Evolutionary conservation across 2,797 vertebrate species (phyloP), one percentile per base, ranked within the genome.

Genomic region (Erpetoichthys calabaricus): DNA sequence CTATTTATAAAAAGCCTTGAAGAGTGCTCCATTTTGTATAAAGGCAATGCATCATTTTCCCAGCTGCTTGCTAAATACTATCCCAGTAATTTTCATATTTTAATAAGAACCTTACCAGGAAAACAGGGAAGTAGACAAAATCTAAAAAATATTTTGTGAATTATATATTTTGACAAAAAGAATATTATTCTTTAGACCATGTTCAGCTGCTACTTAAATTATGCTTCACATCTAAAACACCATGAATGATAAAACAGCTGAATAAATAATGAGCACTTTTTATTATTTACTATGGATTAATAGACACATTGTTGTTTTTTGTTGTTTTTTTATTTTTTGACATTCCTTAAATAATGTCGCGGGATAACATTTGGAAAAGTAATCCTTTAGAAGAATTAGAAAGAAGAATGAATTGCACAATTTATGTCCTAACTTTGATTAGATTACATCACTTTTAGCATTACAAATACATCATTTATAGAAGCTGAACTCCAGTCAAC

Each of bases 181-280:
- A 57, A 57, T 61, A 63, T 59, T 55, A 61, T 47, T 57, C 51
- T 57, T 57, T 44, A 59, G 62, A 63, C 59, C 63, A 44, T 55
- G 51, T 51, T 66, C 60, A 63, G 62, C 62, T 59, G 57, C 56
- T 59, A 49, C 42, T 52, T 66, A 66, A 63, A 63, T 61, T 59
- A 55, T 50, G 41, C 41, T 53, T 53, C 50, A 9, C 51, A 49
- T 59, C 47, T 53, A 57, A 60, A 59, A 59, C 10, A 25, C 42
- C 45, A 51, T 56, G 47, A 59, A 43, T 50, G 57, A 57, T 59
- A 53, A 59, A 57, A 47, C 65, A 63, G 65, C 65, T 66, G 65
- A 61, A 59, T 52, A 66, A 66, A 63, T 59, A 66, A 5, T 43
- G n/a, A 45, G 45, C 42, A 53, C 42, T 3, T 45, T 60, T 61